These are phyloP conservation scores for Drosophila yooni DNA, from an alignment of 2,888 invertebrate genomes.

Conservation along the genomic window DNA sequence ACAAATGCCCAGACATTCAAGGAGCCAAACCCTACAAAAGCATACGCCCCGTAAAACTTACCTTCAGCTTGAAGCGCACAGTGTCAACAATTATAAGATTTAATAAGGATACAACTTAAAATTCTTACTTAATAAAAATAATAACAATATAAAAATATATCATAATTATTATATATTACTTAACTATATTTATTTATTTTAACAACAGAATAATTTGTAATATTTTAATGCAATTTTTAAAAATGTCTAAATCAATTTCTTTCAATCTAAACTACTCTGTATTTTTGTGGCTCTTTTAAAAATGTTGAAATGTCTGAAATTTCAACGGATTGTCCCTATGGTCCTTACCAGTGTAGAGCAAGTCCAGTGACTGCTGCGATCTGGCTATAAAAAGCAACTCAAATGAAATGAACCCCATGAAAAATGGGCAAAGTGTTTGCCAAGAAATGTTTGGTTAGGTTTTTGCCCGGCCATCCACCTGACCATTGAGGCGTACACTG, in stretches of 20 bases:
- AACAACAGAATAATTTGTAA: background rate
- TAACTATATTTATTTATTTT: background rate
- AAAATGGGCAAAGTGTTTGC: constrained; percentile 79
- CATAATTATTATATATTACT: background rate
- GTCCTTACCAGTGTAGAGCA: constrained; percentile 36
- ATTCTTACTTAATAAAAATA: background rate
- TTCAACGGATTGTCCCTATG: background rate
- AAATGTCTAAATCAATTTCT: background rate
- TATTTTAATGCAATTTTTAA: too few relatives aligned
- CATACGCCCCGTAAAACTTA: constrained; percentile 53
- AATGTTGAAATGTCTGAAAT: background rate
- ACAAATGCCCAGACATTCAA: constrained; percentile 64
- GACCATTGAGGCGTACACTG: constrained; percentile 74
- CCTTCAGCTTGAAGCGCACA: constrained; percentile 37
- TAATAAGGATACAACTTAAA: too few relatives aligned
- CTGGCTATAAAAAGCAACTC: constrained; percentile 71
- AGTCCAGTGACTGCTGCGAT: constrained; percentile 17
- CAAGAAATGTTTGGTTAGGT: constrained; percentile 77
- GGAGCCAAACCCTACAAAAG: constrained; percentile 36
- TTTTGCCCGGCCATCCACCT: constrained; percentile 62
- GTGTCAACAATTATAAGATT: constrained; percentile 23
- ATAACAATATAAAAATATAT: background rate
- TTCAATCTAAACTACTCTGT: background rate
- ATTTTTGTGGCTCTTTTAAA: too few relatives aligned
- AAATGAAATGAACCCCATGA: constrained; percentile 78